Evolutionary conservation across 2,113 vertebrate species (phyloP).

Genomic region (Vulpes lagopus): DNA sequence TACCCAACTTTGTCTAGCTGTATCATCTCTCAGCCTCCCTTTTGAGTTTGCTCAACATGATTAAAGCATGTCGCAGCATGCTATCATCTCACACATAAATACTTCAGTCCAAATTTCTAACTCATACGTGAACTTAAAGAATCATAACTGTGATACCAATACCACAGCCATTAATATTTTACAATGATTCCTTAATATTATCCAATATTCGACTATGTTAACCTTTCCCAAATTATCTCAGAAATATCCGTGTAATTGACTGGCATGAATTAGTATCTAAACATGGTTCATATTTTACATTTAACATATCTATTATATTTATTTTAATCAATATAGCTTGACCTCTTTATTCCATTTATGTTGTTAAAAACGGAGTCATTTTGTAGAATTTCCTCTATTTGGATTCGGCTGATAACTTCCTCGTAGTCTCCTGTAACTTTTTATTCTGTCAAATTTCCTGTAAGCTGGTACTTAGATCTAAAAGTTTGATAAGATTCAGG

Average conservation of each 20-base stretch:
- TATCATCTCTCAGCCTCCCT: neutral
- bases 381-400: neutral
- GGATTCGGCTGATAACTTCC: neutral
- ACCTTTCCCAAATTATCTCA: conserved; percentile 26
- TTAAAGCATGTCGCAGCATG: neutral
- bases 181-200: conserved; percentile 16
- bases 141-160: neutral
- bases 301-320: neutral
- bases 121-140: conserved; percentile 5
- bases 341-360: neutral
- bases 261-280: conserved; percentile 14
- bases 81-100: neutral
- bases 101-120: conserved; percentile 27
- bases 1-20: neutral
- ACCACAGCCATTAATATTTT: neutral
- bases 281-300: neutral
- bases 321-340: neutral
- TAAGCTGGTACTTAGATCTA: neutral
- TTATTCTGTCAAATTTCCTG: neutral
- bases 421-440: neutral
- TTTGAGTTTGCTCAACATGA: neutral
- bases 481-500: neutral
- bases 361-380: neutral
- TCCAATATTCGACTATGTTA: neutral
- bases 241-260: neutral